Evolutionary conservation across 2,113 vertebrate species (phyloP), one percentile per base, ranked within the genome.

Genomic region (Erpornis zantholeuca): DNA sequence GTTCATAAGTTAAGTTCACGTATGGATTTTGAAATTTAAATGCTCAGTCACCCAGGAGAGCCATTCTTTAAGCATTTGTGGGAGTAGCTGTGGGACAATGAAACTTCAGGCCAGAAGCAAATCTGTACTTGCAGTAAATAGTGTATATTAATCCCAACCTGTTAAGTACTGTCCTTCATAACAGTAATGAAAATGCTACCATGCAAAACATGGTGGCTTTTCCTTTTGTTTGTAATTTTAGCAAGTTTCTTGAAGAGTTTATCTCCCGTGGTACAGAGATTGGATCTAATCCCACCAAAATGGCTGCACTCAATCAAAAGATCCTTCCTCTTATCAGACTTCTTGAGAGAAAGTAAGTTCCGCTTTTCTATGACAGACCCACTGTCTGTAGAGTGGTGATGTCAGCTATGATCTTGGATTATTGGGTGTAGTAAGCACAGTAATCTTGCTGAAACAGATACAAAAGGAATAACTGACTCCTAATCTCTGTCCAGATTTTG

Each of bases 271-370:
- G 97, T 81, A 95, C 96, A 65, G 91, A 96, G 86, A 61, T 94
- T 11, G 95, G 95, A 54, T 95, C 96, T 14, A 87, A 98, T 31
- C 47, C 97, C 12, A 86, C 97, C 27, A 85, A 95, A 88, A 71
- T 98, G 79, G 79, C 96, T 49, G 61, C 92, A 45, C 95, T 99
- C 54, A 98, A 98, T 86, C 96, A 97, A 86, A 97, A 96, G 15
- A 92, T 99, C 80, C 98, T 98, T 95, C 98, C 99, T 66, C 82
- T 99, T 54, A 94, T 99, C 68, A 98, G 98, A 63, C 98, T 99
- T 76, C 96, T 99, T 2, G 99, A 99, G 97, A 98, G 95, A 98
- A 99, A 98, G 99, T 99, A 97, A 97, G 98, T 97, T 91, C 17
- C 7, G 2, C 90, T 36, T 94, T 53, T 80, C 66, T 84, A 0